These are phyloP conservation scores for Leguminivora glycinivorella DNA, from an alignment of 1,140 invertebrate genomes.

Conservation along the genomic window DNA sequence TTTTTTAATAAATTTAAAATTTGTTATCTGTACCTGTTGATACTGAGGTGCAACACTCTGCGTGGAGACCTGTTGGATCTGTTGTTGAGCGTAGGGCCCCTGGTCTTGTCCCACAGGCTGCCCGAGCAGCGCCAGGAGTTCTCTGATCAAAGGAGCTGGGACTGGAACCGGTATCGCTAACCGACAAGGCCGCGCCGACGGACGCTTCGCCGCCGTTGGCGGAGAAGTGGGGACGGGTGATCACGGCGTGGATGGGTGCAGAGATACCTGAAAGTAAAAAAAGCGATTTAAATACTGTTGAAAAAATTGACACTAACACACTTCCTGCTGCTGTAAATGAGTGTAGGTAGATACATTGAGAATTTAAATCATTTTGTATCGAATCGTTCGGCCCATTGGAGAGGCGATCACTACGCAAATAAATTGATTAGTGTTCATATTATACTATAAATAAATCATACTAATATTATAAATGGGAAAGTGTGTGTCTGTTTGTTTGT, in stretches of 20 bases:
- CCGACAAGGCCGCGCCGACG: conserved; percentile 67
- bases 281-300: not conserved
- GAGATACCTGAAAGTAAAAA: conserved; percentile 45
- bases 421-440: too few species aligned
- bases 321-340: too few species aligned
- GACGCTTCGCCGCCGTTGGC: conserved; percentile 67
- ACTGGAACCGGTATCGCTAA: conserved; percentile 56
- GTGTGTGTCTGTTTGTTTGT: too few species aligned
- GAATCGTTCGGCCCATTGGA: too few species aligned
- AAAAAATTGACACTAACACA: too few species aligned
- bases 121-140: conserved; percentile 58
- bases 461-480: too few species aligned
- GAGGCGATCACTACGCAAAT: too few species aligned
- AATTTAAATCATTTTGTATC: too few species aligned
- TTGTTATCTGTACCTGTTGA: conserved; percentile 49
- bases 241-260: conserved; percentile 68
- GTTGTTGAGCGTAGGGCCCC: conserved; percentile 51
- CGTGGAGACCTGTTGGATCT: conserved; percentile 47
- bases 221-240: conserved; percentile 61
- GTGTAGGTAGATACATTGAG: not conserved
- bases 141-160: conserved; percentile 54
- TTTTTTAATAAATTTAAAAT: too few species aligned
- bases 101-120: conserved; percentile 46
- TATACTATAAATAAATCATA: too few species aligned
- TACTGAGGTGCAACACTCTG: conserved; percentile 58